phyloP scores from a whole-genome alignment of 2,888 invertebrate species.

The Oxycera nigricornis region DNA sequence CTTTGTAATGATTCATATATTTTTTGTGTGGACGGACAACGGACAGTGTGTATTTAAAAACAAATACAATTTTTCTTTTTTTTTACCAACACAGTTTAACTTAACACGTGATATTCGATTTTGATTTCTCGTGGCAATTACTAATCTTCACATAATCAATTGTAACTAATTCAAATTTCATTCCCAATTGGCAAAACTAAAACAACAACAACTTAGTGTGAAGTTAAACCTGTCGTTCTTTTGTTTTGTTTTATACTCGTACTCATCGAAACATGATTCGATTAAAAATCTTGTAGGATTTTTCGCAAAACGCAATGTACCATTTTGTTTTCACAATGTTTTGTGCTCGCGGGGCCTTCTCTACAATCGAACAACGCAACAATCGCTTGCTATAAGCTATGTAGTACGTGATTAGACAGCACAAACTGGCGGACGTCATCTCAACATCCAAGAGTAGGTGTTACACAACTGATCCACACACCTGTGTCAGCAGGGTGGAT shows the following conservation, averaged over 20 bases:
- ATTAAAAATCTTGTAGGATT: conserved; percentile 26
- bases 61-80: conserved; percentile 12
- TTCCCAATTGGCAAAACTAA: too few species aligned
- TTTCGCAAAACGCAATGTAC: conserved; percentile 51
- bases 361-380: conserved; percentile 43
- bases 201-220: conserved; percentile 26
- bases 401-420: conserved; percentile 41
- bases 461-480: conserved; percentile 23
- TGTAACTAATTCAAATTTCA: too few species aligned
- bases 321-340: conserved; percentile 45
- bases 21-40: conserved; percentile 43
- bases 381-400: conserved; percentile 43
- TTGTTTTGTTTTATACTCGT: background rate
- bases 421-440: conserved; percentile 43
- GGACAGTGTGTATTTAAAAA: conserved; percentile 31
- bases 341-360: conserved; percentile 40
- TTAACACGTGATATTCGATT: conserved; percentile 25
- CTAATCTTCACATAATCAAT: too few species aligned
- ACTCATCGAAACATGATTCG: background rate
- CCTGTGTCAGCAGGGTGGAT: conserved; percentile 36
- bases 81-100: conserved; percentile 36
- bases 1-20: background rate
- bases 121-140: too few species aligned
- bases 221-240: conserved; percentile 43
- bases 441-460: conserved; percentile 31